A percentile compares a stretch with the other conserved stretches of the same genome.
Conservation (phyloP, 2,888 invertebrate genomes). For the Oscheius onirici region DNA sequence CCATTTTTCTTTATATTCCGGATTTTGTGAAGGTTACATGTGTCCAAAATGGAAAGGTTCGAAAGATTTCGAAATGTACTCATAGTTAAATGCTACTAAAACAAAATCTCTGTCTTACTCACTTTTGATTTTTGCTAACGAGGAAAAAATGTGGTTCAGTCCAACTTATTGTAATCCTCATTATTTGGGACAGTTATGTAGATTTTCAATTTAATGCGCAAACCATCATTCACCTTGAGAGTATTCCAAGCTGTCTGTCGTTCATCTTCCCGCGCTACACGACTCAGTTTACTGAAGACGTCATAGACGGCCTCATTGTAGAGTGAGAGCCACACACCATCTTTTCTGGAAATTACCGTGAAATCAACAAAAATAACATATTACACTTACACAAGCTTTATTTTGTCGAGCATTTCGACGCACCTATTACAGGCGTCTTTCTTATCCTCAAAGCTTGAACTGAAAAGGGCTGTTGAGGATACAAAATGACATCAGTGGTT, state of each 20-base stretch:
- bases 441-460: conserved; percentile 55
- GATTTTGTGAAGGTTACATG: too few relatives aligned
- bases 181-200: too few relatives aligned
- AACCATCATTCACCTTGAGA: conserved; percentile 39
- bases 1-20: too few relatives aligned
- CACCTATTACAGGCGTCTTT: conserved; percentile 52
- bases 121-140: too few relatives aligned
- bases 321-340: conserved; percentile 41
- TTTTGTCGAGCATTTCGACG: conserved; percentile 48
- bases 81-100: too few relatives aligned
- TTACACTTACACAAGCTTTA: conserved; percentile 46
- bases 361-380: neutral
- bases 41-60: too few relatives aligned
- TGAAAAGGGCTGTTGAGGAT: conserved; percentile 15
- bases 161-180: too few relatives aligned
- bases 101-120: too few relatives aligned
- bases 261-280: conserved; percentile 54
- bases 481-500: neutral
- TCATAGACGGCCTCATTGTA: conserved; percentile 56
- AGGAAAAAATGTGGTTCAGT: too few relatives aligned
- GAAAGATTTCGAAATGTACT: too few relatives aligned
- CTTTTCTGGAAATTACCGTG: conserved; percentile 39
- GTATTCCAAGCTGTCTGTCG: conserved; percentile 53
- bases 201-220: too few relatives aligned
- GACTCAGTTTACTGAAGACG: conserved; percentile 53